Base-by-base conservation (phyloP, 1,140 invertebrate species). In the Cryptotermes secundus region DNA sequence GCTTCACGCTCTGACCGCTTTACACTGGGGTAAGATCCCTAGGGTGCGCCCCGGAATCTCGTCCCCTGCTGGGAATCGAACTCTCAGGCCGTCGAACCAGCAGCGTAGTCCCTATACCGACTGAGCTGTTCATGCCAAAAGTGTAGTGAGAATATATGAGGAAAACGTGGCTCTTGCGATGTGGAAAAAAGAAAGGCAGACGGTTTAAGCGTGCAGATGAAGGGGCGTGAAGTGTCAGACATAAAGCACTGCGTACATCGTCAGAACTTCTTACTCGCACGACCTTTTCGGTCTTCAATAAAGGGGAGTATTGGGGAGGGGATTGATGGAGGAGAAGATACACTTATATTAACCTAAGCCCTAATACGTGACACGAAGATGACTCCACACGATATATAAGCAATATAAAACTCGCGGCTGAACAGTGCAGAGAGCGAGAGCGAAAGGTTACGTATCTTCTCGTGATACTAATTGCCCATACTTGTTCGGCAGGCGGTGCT, bases 381-480 rank as follows among this genome's bases (percentile, higher is more conserved):
- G 59, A n/a, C 59, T 72, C 59, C 59, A n/a, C 26, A n/a, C n/a
- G 26, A 72, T 72, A 72, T 72, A 72, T 72, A 72, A 72, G 59
- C 6, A n/a, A 72, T 72, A 31, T 31, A 72, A 72, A 72, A n/a
- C 26, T 0, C 59, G 6, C 14, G 0, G 26, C 59, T 72, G 7
- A 26, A 72, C n/a, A 31, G n/a, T 72, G 3, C 26, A 72, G 4
- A 72, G 59, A 31, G 59, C 26, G 59, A 6, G 59, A 72, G 2
- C 59, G 59, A 31, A 14, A n/a, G n/a, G n/a, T n/a, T 12, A 6
- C 31, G n/a, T 31, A 0, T 24, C 6, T 59, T 16, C 22, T 49
- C 4, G 22, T 38, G 16, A 49, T 49, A 22, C 45, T 49, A 38
- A 38, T 38, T 38, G 38, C 38, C 12, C 4, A 38, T 38, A 4